These are phyloP conservation scores for Lordiphosa clarofinis DNA, from an alignment of 1,140 invertebrate species.

Conservation along the genomic window DNA sequence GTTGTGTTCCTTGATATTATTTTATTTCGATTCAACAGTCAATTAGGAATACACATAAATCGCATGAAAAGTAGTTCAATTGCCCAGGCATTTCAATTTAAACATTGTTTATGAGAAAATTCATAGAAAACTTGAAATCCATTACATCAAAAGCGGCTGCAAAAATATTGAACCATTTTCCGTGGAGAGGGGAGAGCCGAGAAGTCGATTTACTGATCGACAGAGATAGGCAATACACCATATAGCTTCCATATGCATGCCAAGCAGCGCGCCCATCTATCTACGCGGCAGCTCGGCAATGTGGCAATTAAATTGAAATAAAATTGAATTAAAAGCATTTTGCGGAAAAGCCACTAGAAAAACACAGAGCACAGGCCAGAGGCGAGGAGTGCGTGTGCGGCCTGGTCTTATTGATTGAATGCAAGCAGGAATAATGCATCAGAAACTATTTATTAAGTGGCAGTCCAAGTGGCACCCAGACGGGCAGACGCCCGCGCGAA, in stretches of 20 bases:
- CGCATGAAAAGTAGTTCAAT: constrained; percentile 64
- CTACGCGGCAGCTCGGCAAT: constrained; percentile 42
- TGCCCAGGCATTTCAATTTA: constrained; percentile 62
- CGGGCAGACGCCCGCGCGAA: constrained; percentile 42
- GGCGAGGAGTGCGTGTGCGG: background rate
- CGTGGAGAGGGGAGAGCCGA: constrained; percentile 16
- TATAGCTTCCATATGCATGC: constrained; percentile 38
- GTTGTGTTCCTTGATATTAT: constrained; percentile 18
- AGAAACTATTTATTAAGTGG: constrained; percentile 76
- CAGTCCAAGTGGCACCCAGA: constrained; percentile 63
- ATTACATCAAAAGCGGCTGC: constrained; percentile 51
- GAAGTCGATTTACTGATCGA: constrained; percentile 49
- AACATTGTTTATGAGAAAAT: constrained; percentile 65
- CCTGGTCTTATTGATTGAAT: constrained; percentile 61
- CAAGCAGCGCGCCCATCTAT: constrained; percentile 23
- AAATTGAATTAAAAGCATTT: constrained; percentile 77
- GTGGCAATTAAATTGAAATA: constrained; percentile 76
- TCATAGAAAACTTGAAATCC: constrained; percentile 71
- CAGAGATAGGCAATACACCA: constrained; percentile 53
- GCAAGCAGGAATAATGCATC: constrained; percentile 68
- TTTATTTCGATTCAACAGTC: constrained; percentile 39
- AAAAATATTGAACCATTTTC: constrained; percentile 70
- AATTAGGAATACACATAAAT: constrained; percentile 59
- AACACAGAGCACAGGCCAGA: constrained; percentile 15
- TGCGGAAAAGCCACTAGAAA: constrained; percentile 71